Evolutionary conservation across 2,797 vertebrate species (phyloP).

Genomic region (Mormyrus proboscirostris): DNA sequence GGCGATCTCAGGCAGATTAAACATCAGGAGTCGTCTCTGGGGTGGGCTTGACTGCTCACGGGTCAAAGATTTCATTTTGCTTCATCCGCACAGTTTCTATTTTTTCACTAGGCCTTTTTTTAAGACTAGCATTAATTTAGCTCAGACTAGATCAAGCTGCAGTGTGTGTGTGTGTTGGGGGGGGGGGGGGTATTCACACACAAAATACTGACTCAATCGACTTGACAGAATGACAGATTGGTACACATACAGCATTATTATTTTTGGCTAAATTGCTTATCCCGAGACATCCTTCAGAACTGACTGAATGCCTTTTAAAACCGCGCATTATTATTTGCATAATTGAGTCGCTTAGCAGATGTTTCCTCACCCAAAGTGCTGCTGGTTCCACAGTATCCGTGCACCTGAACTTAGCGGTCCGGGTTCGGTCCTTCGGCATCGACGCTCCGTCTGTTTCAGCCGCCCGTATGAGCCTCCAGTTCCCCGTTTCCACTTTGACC

Average conservation of each 20-base stretch:
- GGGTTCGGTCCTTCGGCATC: background rate
- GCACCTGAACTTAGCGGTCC: background rate
- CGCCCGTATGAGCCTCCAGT: no score
- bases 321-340: background rate
- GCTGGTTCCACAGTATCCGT: background rate
- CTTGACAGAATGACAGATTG: constrained; percentile 13
- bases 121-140: constrained; percentile 41
- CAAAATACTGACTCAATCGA: constrained; percentile 1
- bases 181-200: constrained; percentile 17
- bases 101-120: background rate
- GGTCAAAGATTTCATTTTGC: constrained; percentile 47
- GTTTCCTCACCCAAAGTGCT: background rate
- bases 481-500: background rate
- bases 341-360: background rate
- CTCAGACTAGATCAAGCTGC: constrained; percentile 47
- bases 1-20: constrained; percentile 47
- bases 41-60: constrained; percentile 36
- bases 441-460: background rate
- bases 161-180: constrained; percentile 3
- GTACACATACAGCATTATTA: constrained; percentile 11
- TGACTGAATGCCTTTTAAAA: background rate
- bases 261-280: constrained; percentile 7
- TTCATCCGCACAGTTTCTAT: constrained; percentile 44
- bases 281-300: background rate
- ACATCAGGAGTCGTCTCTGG: constrained; percentile 39